A percentile compares a stretch with the other conserved stretches of the same genome.
Conservation (phyloP, 37 sponge, comb jelly and placozoan species). For the Beroe forskalii region DNA sequence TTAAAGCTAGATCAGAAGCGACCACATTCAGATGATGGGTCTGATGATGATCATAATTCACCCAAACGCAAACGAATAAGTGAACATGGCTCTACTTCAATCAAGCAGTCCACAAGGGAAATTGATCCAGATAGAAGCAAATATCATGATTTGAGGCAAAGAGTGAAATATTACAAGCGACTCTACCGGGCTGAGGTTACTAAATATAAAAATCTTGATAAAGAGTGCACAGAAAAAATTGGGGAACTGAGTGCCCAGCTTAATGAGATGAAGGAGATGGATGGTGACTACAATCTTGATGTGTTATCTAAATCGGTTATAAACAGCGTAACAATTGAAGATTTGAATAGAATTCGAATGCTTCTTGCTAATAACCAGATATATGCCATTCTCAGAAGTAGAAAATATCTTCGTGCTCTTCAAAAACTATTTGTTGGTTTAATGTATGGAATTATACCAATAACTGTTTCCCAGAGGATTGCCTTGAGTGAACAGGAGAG, state of each 20-base stretch:
- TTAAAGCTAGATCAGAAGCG: too few species aligned
- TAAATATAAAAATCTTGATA: too few species aligned
- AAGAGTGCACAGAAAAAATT: neutral
- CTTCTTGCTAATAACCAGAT: neutral
- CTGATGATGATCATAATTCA: too few species aligned
- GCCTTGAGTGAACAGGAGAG: neutral
- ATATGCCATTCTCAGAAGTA: neutral
- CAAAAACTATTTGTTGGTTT: neutral
- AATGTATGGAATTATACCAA: neutral
- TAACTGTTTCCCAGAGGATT: neutral
- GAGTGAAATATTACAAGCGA: too few species aligned
- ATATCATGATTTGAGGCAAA: too few species aligned
- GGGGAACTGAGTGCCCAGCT: neutral
- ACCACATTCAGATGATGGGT: too few species aligned
- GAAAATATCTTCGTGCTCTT: neutral
- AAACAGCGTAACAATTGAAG: constrained; percentile 8
- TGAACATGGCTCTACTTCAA: too few species aligned
- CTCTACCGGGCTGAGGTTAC: too few species aligned
- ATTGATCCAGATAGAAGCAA: too few species aligned
- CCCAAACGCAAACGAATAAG: too few species aligned
- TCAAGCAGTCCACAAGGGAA: too few species aligned
- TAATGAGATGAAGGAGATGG: neutral
- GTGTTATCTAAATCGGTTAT: neutral
- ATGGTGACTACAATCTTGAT: neutral
- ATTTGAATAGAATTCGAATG: neutral